Percentiles rank a stretch among this genome's conserved stretches.
These are phyloP conservation scores for Anas bernieri DNA, from an alignment of 2,797 vertebrate genomes.

Conservation along the genomic window DNA sequence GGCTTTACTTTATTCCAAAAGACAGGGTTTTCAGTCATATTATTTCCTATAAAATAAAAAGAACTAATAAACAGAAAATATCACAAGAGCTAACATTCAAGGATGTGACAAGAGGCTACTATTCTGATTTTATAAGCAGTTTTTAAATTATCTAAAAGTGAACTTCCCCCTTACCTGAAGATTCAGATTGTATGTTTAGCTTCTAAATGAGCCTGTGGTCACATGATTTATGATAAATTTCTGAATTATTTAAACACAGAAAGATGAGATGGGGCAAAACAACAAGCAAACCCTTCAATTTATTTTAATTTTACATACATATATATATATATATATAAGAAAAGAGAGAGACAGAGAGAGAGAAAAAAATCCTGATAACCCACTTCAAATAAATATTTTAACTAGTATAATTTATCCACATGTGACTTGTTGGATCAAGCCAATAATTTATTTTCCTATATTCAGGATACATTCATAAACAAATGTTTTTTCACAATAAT, in stretches of 20 bases:
- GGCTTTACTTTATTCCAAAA: slow-evolving; percentile 85
- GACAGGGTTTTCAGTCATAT: slow-evolving; percentile 80
- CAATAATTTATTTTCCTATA: neutral
- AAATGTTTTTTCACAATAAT: neutral
- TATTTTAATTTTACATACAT: neutral
- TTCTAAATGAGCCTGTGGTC: neutral
- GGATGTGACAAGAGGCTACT: slow-evolving; percentile 39
- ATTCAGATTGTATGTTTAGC: neutral
- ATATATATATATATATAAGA: neutral
- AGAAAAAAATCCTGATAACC: neutral
- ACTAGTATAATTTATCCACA: neutral
- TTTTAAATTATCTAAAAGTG: slow-evolving; percentile 16
- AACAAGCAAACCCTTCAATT: neutral
- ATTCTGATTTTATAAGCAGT: neutral
- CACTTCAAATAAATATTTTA: neutral
- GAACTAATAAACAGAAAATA: slow-evolving; percentile 31
- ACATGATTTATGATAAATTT: neutral
- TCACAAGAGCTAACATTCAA: slow-evolving; percentile 48
- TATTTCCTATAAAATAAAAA: slow-evolving; percentile 52
- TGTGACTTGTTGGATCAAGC: neutral
- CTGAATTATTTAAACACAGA: neutral
- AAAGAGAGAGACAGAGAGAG: neutral
- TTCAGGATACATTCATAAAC: neutral
- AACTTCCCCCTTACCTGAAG: slow-evolving; percentile 9
- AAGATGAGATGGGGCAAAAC: neutral